These are phyloP conservation scores for Cheumatopsyche charites DNA, from an alignment of 1,140 invertebrate species.

Conservation along the genomic window DNA sequence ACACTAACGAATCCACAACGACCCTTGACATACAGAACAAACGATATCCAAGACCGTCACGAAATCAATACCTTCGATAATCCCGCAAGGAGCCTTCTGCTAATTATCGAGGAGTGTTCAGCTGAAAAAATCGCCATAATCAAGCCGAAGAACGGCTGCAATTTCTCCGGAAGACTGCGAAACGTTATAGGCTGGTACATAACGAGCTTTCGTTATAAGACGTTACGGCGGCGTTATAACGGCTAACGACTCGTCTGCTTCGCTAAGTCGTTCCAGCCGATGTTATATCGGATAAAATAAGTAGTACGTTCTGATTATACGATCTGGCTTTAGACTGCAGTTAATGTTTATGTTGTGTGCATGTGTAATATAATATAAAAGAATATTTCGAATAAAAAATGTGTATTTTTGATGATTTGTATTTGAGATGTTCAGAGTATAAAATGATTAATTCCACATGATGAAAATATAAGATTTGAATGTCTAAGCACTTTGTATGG, in stretches of 20 bases:
- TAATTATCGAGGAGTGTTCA: too few species aligned
- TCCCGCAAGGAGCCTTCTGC: too few species aligned
- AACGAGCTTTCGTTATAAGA: constrained; percentile 13
- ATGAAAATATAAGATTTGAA: too few species aligned
- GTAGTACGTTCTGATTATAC: constrained; percentile 1
- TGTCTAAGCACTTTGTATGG: too few species aligned
- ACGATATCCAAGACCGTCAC: too few species aligned
- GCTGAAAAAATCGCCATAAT: too few species aligned
- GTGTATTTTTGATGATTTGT: too few species aligned
- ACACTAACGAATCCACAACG: too few species aligned
- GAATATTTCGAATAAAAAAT: not conserved
- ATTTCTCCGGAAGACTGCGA: not conserved
- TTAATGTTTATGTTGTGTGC: not conserved
- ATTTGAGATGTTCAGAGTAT: too few species aligned
- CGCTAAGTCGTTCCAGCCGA: not conserved
- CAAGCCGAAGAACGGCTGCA: not conserved
- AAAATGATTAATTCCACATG: too few species aligned
- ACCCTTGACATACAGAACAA: too few species aligned
- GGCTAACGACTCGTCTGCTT: constrained; percentile 9
- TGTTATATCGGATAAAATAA: not conserved
- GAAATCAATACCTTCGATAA: too few species aligned
- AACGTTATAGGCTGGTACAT: not conserved
- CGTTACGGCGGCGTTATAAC: not conserved
- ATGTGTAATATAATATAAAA: not conserved
- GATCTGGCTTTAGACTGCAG: not conserved